Evolutionary conservation across 2,888 invertebrate species (phyloP), one percentile per base, ranked within the genome.

Genomic region (Melieria picta): DNA sequence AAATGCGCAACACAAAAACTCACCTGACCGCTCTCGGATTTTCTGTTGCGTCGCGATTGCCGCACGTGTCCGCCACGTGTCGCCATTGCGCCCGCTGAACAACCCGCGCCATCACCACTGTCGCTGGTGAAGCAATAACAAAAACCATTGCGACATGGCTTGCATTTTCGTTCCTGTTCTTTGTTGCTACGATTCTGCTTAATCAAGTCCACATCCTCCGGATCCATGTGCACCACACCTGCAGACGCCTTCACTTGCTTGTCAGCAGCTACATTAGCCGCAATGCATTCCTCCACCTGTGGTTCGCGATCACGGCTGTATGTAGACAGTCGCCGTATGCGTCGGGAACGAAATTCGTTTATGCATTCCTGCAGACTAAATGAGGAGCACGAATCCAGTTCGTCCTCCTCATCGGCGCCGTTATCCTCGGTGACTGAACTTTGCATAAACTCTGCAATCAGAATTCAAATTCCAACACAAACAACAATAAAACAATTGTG

Each of bases 81-180:
- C 2, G 75, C 77, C 48, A 69, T 11, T 30, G 50, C 56, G 30
- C 46, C 63, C 13, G 76, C 75, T 4, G 73, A 76, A 30, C 77
- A 79, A 6, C 55, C 63, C 1, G 64, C 65, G 5, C 65, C 65
- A 57, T 86, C 86, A 5, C 85, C 87, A 66, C 86, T 87, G 77
- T 87, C 86, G 73, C 86, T 86, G 42, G 86, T 85, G 75, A 86
- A 87, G 72, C 87, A 87, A 68, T 86, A 87, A 64, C 87, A 87
- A 71, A 86, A 85, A 10, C 87, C 87, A 73, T 85, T 82, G 72
- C 83, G 79, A 72, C 87, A 87, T 1, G 85, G 87, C 57, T 86
- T 87, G 11, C 79, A 82, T 71, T 80, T 82, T 9, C 85, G 81
- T 68, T 85, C 85, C 45, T 84, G 84, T 5, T 80, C 81, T 72